These are phyloP conservation scores for Apamea monoglypha DNA, from an alignment of 2,888 invertebrate species.

Conservation along the genomic window DNA sequence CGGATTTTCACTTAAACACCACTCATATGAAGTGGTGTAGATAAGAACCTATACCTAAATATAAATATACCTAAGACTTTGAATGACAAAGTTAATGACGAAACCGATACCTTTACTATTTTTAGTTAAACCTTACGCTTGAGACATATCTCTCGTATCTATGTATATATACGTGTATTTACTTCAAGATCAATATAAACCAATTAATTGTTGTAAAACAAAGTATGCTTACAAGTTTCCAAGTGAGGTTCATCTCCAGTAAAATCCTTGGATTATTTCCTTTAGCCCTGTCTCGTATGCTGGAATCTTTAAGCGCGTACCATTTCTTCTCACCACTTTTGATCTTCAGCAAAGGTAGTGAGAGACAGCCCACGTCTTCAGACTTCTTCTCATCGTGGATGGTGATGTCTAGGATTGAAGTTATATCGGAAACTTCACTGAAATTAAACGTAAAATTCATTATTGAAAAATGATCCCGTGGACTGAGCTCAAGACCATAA, in stretches of 20 bases:
- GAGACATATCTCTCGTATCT: too few species aligned
- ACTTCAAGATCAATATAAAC: neutral
- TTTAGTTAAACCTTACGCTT: neutral
- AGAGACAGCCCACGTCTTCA: slow-evolving; percentile 97
- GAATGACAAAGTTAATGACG: neutral
- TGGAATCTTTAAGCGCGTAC: slow-evolving; percentile 98
- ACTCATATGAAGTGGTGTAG: neutral
- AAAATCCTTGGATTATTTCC: slow-evolving; percentile 95
- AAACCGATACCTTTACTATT: neutral
- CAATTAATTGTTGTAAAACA: neutral
- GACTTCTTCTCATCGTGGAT: slow-evolving; percentile 98
- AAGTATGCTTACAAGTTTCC: slow-evolving; percentile 94
- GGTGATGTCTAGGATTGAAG: slow-evolving; percentile 97
- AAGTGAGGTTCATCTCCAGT: slow-evolving; percentile 96
- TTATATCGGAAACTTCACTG: slow-evolving; percentile 96
- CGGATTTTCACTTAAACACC: neutral
- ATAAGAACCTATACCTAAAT: too few species aligned
- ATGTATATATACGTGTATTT: too few species aligned
- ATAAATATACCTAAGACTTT: too few species aligned
- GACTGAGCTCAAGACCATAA: neutral
- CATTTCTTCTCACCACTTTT: slow-evolving; percentile 96
- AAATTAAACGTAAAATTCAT: slow-evolving; percentile 62
- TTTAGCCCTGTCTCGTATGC: slow-evolving; percentile 95
- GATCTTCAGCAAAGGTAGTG: slow-evolving; percentile 95
- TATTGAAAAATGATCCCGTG: neutral